Evolutionary conservation across 2,888 invertebrate species (phyloP), one percentile per base, ranked within the genome.

Genomic region (Sinopyrophorus schimmeli): DNA sequence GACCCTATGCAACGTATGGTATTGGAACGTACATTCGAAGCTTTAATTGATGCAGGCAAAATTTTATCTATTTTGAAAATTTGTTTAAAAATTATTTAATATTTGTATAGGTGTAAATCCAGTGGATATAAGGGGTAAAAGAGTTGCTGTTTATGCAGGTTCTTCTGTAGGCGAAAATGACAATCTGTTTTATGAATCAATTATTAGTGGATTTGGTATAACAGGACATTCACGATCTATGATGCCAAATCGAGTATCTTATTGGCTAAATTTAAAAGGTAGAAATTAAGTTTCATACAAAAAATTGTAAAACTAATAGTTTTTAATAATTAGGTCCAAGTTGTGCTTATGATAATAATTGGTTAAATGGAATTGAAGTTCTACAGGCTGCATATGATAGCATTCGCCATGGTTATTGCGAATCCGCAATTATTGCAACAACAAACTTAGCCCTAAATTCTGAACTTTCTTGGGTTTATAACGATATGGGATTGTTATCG

Each of bases 241-340:
- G 95, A 83, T 96, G 74, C 89, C 95, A 9, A 96, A 96, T 74
- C 82, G 96, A 40, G 83, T 96, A 59, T 94, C 95, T 0, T 96
- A 91, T 71, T 87, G 88, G 77, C 80, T 97, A 52, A 94, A 95
- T 34, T 79, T 92, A 14, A 88, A 87, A 64, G 94, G 96, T 15
- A 30, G 77, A 77, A 7, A 80, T 70, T 9, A 31, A n/a, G 5
- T 9, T 3, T n/a, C 9, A 21, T 3, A 27, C 2, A 10, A 14
- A 16, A n/a, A 9, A 16, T 30, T 7, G n/a, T n/a, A n/a, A n/a
- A n/a, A n/a, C n/a, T n/a, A n/a, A n/a, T n/a, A 14, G 66, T 74
- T 75, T 55, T 78, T 28, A 31, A n/a, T n/a, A n/a, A 58, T 31
- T 50, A 77, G 82, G 80, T 66, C 74, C 74, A 12, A 77, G 76